Conservation (phyloP, 2,888 invertebrate species). For the Craniophora ligustri region DNA sequence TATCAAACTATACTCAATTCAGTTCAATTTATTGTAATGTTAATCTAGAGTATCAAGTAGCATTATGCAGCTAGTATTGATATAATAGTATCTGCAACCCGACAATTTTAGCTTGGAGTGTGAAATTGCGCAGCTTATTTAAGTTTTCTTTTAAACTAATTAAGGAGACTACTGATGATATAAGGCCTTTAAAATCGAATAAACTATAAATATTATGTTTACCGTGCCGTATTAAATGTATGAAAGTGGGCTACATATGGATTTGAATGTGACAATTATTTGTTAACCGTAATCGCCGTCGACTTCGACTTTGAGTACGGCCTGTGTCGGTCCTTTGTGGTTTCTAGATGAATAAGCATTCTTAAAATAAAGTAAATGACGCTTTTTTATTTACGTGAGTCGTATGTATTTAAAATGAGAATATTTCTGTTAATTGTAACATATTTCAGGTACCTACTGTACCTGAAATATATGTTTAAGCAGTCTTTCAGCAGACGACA, state of each 20-base stretch:
- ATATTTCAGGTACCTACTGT: no score
- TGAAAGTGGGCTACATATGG: conserved; percentile 4
- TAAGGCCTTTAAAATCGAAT: conserved; percentile 30
- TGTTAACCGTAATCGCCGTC: neutral
- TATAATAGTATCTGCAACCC: conserved; percentile 16
- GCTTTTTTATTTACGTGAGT: neutral
- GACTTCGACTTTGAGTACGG: conserved; percentile 1
- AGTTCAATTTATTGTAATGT: conserved; percentile 15
- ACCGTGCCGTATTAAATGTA: conserved; percentile 8
- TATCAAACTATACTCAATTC: neutral
- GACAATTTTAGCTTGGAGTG: conserved; percentile 22
- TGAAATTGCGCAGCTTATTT: conserved; percentile 30
- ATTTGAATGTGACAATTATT: conserved; percentile 1
- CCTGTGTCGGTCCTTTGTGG: neutral
- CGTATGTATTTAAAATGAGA: neutral
- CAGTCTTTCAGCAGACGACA: conserved; percentile 5
- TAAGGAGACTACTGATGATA: conserved; percentile 54
- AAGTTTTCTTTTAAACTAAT: conserved; percentile 60
- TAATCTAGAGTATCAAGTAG: conserved; percentile 6
- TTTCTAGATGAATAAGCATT: neutral
- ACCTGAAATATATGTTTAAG: no score
- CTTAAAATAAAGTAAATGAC: neutral
- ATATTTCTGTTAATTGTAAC: no score
- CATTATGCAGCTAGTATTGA: no score
- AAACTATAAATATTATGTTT: conserved; percentile 30